Evolutionary conservation across 2,797 vertebrate species (phyloP), one percentile per base, ranked within the genome.

Genomic region (Tragopan temminckii): DNA sequence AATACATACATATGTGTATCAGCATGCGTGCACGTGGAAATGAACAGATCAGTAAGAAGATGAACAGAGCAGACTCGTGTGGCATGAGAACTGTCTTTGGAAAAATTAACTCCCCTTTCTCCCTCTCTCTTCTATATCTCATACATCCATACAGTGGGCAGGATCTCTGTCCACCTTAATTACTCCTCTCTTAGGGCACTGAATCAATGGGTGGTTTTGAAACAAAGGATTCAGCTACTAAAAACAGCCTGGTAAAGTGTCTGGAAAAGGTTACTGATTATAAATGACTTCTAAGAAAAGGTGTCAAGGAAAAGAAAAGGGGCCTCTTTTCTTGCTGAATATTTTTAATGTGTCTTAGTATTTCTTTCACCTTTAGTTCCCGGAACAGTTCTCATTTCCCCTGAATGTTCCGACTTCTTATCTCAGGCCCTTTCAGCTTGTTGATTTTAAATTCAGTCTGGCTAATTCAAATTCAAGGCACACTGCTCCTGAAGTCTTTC

Each of bases 171-270:
- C 80, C 92, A 90, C 57, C 70, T 89, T 91, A 92, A 95, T 93
- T 89, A 95, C 95, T 77, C 74, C 80, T 91, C 87, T 81, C 88
- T 88, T 86, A 86, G 68, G 85, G 85, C 71, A 93, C 78, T 91
- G 92, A 94, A 95, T 96, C 92, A 93, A 93, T 91, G 92, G 89
- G 87, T 92, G 88, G 91, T 79, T 96, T 95, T 94, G 87, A 97
- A 97, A 96, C 94, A 96, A 96, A 93, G 87, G 85, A 89, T 71
- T 93, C 87, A 62, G 71, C 94, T 89, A 90, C 83, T 91, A 90
- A 95, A 95, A 95, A 88, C 89, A 93, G 90, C 70, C 74, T 81
- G 74, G 80, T 76, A 87, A 96, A 95, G 86, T 91, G 90, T 77
- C 72, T 19, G 2, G 72, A 91, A 95, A 91, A 94, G 91, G 94